Evolutionary conservation across 1,140 invertebrate species (phyloP).

Genomic region (Riptortus pedestris): DNA sequence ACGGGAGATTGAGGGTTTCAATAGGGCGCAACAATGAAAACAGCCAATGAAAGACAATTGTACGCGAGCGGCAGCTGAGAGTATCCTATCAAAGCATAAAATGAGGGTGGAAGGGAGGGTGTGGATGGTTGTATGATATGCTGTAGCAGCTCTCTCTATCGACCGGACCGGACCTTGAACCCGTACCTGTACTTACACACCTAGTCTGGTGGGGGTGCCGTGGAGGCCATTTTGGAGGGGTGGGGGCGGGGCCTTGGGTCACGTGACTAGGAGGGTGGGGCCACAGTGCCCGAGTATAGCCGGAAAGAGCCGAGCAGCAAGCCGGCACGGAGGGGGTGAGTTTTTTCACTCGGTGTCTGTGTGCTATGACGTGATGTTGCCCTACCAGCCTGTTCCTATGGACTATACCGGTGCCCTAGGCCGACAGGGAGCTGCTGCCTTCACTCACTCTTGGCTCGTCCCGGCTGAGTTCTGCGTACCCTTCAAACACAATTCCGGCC

Average conservation of each 20-base stretch:
- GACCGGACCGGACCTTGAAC: constrained; percentile 11
- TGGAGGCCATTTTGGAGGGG: constrained; percentile 20
- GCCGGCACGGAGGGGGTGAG: constrained; percentile 14
- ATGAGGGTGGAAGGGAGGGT: not conserved
- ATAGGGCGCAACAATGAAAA: too few species aligned
- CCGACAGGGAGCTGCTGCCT: constrained; percentile 67
- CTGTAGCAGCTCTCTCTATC: not conserved
- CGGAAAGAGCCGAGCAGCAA: not conserved
- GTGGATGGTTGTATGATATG: too few species aligned
- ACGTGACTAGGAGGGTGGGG: not conserved
- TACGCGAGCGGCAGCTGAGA: too few species aligned
- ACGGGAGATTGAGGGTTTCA: too few species aligned
- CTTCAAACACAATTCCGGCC: constrained; percentile 68
- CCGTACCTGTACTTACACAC: not conserved
- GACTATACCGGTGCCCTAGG: constrained; percentile 67
- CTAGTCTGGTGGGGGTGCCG: not conserved
- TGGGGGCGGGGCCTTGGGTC: not conserved
- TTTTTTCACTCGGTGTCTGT: not conserved
- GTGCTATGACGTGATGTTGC: constrained; percentile 51
- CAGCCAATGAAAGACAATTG: too few species aligned
- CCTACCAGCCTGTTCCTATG: constrained; percentile 77
- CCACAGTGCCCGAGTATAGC: not conserved
- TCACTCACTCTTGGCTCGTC: constrained; percentile 86
- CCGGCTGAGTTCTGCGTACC: constrained; percentile 76
- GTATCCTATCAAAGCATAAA: too few species aligned